Evolutionary conservation across 2,888 invertebrate species (phyloP).

Genomic region (Dendrolimus pini): DNA sequence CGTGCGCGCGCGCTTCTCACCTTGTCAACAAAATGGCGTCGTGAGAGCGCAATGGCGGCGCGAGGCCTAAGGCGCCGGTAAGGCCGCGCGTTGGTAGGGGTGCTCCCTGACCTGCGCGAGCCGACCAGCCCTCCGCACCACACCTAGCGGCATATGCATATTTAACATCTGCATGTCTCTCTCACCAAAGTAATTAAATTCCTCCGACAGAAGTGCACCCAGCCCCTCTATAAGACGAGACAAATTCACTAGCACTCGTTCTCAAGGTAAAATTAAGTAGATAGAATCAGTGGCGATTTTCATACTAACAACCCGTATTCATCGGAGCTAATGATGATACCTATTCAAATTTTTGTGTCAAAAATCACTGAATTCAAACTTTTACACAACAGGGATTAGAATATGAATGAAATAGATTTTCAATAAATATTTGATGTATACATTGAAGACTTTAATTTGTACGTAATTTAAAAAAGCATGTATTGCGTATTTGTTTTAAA

Average conservation of each 20-base stretch:
- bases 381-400: too few relatives aligned
- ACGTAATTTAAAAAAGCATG: too few relatives aligned
- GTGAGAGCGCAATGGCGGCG: constrained; percentile 67
- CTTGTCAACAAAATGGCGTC: constrained; percentile 74
- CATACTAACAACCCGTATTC: too few relatives aligned
- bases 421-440: too few relatives aligned
- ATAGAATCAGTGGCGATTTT: too few relatives aligned
- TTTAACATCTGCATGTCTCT: constrained; percentile 57
- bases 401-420: too few relatives aligned
- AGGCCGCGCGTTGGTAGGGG: constrained; percentile 94
- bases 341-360: too few relatives aligned
- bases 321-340: too few relatives aligned
- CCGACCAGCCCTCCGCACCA: constrained; percentile 90
- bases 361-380: too few relatives aligned
- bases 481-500: too few relatives aligned
- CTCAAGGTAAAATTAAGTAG: neutral
- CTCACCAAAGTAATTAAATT: constrained; percentile 37
- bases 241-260: constrained; percentile 19
- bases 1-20: constrained; percentile 69
- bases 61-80: constrained; percentile 83
- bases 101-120: constrained; percentile 95
- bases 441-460: too few relatives aligned
- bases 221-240: constrained; percentile 20
- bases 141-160: constrained; percentile 80
- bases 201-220: constrained; percentile 28